Evolutionary conservation across 2,888 invertebrate genomes (phyloP).

Genomic region (Cancer borealis): DNA sequence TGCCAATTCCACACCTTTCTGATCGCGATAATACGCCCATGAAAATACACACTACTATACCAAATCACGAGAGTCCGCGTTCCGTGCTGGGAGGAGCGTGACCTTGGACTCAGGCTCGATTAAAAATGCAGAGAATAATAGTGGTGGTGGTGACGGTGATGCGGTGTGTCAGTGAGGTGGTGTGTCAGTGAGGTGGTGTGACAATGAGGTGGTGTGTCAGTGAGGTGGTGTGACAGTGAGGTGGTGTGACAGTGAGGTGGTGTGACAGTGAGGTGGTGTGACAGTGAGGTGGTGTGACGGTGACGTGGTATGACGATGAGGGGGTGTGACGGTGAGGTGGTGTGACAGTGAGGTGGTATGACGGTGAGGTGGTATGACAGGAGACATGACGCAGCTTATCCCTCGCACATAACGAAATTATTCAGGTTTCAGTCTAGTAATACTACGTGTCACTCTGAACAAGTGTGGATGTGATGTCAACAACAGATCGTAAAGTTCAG

Average conservation of each 20-base stretch:
- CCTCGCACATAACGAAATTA: background rate
- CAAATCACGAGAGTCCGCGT: background rate
- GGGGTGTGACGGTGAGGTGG: background rate
- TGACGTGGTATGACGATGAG: background rate
- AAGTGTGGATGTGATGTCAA: background rate
- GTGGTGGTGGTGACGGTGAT: background rate
- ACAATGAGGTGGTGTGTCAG: background rate
- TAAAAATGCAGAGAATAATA: background rate
- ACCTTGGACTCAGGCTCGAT: background rate
- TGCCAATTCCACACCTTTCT: background rate
- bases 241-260: no score
- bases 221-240: background rate
- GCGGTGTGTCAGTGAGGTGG: background rate
- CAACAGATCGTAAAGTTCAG: background rate
- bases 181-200: background rate
- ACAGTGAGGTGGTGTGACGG: background rate
- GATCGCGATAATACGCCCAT: background rate
- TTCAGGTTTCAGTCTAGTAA: background rate
- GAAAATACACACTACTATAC: background rate
- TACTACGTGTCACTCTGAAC: background rate
- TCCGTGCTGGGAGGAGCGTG: background rate
- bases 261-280: background rate
- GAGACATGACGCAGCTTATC: background rate
- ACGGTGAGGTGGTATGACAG: background rate
- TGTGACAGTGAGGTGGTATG: background rate